phyloP scores from a whole-genome alignment of 2,797 vertebrate genomes.

The Eutrigla gurnardus region DNA sequence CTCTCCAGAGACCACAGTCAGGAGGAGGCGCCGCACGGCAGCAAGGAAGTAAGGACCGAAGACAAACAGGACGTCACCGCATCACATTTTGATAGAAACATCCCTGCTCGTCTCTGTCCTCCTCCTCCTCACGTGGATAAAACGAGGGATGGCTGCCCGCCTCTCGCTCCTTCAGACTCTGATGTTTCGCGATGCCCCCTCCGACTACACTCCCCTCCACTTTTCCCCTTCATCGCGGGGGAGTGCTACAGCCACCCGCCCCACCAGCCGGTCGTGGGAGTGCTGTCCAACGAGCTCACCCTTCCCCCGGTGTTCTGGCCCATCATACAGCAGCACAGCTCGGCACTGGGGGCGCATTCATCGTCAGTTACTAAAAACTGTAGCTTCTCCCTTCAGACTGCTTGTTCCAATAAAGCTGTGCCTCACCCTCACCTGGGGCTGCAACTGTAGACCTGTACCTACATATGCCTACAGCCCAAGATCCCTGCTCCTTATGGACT shows the following conservation, averaged over 20 bases:
- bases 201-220: constrained; percentile 63
- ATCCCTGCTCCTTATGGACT: constrained; percentile 15
- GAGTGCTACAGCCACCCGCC: constrained; percentile 64
- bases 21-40: constrained; percentile 51
- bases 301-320: constrained; percentile 80
- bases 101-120: constrained; percentile 16
- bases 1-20: constrained; percentile 62
- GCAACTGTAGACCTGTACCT: constrained; percentile 42
- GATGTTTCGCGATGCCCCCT: constrained; percentile 44
- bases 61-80: constrained; percentile 54
- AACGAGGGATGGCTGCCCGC: constrained; percentile 37
- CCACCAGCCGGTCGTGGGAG: constrained; percentile 65
- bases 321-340: constrained; percentile 73
- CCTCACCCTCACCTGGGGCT: constrained; percentile 72
- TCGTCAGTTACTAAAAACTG: constrained; percentile 68
- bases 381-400: constrained; percentile 72
- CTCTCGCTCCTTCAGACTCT: constrained; percentile 49
- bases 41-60: constrained; percentile 45
- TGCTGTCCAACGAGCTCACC: constrained; percentile 73
- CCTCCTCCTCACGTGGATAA: constrained; percentile 41
- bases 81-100: constrained; percentile 33
- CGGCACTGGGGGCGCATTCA: constrained; percentile 48
- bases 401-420: constrained; percentile 63
- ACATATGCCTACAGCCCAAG: neutral
- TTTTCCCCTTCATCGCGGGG: constrained; percentile 68